Conservation (phyloP, 1,140 invertebrate genomes). For the Eupristina koningsbergeri region DNA sequence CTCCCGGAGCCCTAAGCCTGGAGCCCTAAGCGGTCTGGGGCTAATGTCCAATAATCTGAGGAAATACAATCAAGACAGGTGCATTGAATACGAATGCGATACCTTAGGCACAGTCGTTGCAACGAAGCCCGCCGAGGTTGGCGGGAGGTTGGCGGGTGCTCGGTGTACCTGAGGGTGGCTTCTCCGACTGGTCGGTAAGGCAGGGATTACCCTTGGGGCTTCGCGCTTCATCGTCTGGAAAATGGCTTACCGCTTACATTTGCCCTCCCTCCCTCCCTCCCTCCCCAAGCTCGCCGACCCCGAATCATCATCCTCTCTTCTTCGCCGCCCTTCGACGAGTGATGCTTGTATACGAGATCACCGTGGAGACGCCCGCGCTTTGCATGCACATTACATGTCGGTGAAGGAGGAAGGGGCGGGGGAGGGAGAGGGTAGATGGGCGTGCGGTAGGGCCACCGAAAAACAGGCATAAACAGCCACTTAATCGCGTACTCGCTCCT, state of each 20-base stretch:
- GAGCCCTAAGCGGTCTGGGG: neutral
- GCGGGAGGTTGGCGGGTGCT: too few species aligned
- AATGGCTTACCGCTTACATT: conserved; percentile 73
- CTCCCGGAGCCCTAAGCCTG: neutral
- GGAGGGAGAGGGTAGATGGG: neutral
- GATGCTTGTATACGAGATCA: too few species aligned
- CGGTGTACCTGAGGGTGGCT: conserved; percentile 66
- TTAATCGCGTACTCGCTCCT: conserved; percentile 35
- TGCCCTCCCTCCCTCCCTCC: neutral
- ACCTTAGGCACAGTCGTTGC: neutral
- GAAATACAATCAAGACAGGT: conserved; percentile 44
- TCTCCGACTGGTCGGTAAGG: conserved; percentile 65
- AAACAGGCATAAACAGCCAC: conserved; percentile 45
- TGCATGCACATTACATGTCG: neutral
- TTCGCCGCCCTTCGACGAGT: too few species aligned
- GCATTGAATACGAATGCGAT: conserved; percentile 22
- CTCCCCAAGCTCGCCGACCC: neutral
- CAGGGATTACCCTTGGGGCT: conserved; percentile 72
- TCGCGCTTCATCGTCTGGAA: conserved; percentile 75
- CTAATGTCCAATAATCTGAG: conserved; percentile 47
- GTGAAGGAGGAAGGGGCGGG: neutral
- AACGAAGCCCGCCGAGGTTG: conserved; percentile 64
- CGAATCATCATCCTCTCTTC: neutral
- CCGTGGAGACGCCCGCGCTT: neutral
- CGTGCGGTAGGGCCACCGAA: conserved; percentile 25